phyloP scores from a whole-genome alignment of 2,113 vertebrate species.

The Ancistrus triradiatus region DNA sequence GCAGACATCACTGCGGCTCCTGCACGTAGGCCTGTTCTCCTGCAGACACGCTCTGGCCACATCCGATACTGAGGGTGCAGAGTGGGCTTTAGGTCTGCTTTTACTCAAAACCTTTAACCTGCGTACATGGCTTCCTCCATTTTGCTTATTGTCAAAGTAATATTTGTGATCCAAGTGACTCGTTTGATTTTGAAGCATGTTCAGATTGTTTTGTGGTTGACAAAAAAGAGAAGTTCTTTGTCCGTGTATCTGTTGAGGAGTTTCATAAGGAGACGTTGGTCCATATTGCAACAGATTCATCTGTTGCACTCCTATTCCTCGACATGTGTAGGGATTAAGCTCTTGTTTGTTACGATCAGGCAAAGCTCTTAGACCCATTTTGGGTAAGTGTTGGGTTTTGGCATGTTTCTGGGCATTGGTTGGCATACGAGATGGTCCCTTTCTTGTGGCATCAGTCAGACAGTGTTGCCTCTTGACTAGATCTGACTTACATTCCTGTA shows the following conservation, averaged over 20 bases:
- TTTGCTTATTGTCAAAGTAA: slow-evolving; percentile 10
- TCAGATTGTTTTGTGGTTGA: slow-evolving; percentile 15
- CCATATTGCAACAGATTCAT: slow-evolving; percentile 10
- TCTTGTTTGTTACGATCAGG: slow-evolving; percentile 39
- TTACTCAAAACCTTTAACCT: slow-evolving; percentile 54
- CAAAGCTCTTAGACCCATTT: slow-evolving; percentile 47
- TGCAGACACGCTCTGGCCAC: slow-evolving; percentile 70
- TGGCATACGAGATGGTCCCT: slow-evolving; percentile 21
- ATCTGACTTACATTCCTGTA: slow-evolving; percentile 2
- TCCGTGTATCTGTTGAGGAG: neutral
- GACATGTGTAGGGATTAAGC: slow-evolving; percentile 8
- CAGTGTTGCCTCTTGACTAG: slow-evolving; percentile 19
- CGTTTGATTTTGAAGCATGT: slow-evolving; percentile 14
- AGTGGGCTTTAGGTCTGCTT: slow-evolving; percentile 61
- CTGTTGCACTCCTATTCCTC: slow-evolving; percentile 8
- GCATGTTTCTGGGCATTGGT: slow-evolving; percentile 22
- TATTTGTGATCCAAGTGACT: slow-evolving; percentile 2
- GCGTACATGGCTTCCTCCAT: slow-evolving; percentile 31
- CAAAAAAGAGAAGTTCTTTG: slow-evolving; percentile 22
- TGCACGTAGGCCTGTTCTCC: slow-evolving; percentile 58
- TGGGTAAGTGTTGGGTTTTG: slow-evolving; percentile 43
- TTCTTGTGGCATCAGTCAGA: slow-evolving; percentile 11
- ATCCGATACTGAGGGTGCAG: slow-evolving; percentile 65
- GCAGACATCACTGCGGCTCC: slow-evolving; percentile 61
- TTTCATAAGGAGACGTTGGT: slow-evolving; percentile 1